Conservation (phyloP, 1,140 invertebrate species). For the Cotesia typhae region DNA sequence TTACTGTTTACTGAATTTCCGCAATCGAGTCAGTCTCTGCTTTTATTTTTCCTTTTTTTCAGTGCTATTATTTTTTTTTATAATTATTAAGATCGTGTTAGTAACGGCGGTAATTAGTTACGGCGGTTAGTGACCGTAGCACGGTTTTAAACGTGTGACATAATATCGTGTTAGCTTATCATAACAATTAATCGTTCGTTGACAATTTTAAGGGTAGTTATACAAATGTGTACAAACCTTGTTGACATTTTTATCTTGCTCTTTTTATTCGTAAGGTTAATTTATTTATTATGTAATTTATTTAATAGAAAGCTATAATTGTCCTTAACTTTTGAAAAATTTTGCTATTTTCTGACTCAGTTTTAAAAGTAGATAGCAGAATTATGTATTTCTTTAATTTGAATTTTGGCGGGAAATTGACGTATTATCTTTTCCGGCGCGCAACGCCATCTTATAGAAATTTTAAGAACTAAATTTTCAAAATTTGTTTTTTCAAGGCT, state of each 20-base stretch:
- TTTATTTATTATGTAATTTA: not conserved
- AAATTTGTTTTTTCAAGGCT: too few species aligned
- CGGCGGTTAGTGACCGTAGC: not conserved
- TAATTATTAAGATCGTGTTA: not conserved
- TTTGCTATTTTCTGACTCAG: too few species aligned
- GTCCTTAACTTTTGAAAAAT: too few species aligned
- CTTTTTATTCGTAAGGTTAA: not conserved
- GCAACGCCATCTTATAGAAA: too few species aligned
- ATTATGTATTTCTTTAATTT: too few species aligned
- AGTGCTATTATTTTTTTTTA: not conserved
- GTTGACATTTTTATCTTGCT: conserved; percentile 25
- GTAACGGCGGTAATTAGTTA: not conserved
- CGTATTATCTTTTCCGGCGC: too few species aligned
- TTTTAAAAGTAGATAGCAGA: too few species aligned
- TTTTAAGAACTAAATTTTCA: too few species aligned
- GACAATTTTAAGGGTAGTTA: not conserved
- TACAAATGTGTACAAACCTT: conserved; percentile 9
- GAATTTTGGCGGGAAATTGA: too few species aligned
- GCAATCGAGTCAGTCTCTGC: not conserved
- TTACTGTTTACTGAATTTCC: conserved; percentile 12
- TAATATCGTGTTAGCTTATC: conserved; percentile 4
- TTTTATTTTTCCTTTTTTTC: not conserved
- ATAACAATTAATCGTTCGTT: conserved; percentile 2
- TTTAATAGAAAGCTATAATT: too few species aligned
- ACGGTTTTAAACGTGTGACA: not conserved